These are phyloP conservation scores for Coregonus clupeaformis DNA, from an alignment of 2,113 vertebrate genomes.

Conservation along the genomic window DNA sequence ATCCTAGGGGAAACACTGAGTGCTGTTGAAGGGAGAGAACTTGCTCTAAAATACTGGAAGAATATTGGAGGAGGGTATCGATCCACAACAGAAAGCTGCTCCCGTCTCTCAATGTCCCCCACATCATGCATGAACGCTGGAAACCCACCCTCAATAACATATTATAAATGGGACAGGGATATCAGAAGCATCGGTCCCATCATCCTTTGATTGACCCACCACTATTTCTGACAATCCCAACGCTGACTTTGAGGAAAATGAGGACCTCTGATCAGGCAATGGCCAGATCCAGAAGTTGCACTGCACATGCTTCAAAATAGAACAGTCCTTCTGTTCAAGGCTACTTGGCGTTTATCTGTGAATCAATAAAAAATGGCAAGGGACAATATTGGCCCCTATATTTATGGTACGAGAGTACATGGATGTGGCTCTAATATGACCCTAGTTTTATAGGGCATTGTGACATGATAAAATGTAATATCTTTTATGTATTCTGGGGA, in stretches of 20 bases:
- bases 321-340: constrained; percentile 15
- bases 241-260: background rate
- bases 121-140: constrained; percentile 43
- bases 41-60: background rate
- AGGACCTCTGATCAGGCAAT: background rate
- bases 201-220: background rate
- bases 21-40: constrained; percentile 5
- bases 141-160: constrained; percentile 29
- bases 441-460: constrained; percentile 71
- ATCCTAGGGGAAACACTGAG: constrained; percentile 4
- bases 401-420: constrained; percentile 33
- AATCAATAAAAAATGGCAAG: constrained; percentile 47
- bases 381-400: constrained; percentile 34
- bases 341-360: constrained; percentile 52
- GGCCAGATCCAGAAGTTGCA: constrained; percentile 16
- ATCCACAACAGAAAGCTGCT: constrained; percentile 27
- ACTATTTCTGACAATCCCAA: background rate
- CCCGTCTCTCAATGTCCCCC: constrained; percentile 37
- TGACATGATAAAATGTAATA: constrained; percentile 2
- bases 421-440: constrained; percentile 20
- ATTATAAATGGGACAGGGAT: constrained; percentile 9
- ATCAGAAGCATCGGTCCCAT: background rate
- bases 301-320: constrained; percentile 15
- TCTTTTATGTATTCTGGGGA: constrained; percentile 23
- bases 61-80: background rate